Conservation (phyloP, 2,797 vertebrate species). For the Scyliorhinus canicula region DNA sequence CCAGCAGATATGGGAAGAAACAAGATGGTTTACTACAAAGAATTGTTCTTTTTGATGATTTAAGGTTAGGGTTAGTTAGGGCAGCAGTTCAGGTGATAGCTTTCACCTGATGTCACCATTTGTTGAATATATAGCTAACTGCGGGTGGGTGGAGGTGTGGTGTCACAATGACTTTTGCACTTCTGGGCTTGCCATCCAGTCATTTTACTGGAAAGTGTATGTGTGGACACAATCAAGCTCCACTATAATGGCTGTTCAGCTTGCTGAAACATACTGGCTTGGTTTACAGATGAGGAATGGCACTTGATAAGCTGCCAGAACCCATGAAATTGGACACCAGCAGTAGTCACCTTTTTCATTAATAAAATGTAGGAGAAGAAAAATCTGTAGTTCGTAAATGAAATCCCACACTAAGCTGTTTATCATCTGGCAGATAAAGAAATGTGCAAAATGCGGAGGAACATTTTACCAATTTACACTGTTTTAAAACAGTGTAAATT, state of each 20-base stretch:
- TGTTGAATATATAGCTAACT: neutral
- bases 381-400: neutral
- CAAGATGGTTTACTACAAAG: neutral
- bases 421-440: neutral
- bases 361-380: neutral
- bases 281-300: neutral
- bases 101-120: neutral
- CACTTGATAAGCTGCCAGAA: neutral
- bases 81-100: neutral
- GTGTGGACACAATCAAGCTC: neutral
- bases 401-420: neutral
- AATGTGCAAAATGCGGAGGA: slow-evolving; percentile 1
- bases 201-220: neutral
- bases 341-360: neutral
- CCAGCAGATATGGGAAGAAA: neutral
- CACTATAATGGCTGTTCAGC: neutral
- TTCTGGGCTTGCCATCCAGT: neutral
- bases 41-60: neutral
- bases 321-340: neutral
- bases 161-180: neutral
- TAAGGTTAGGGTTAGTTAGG: neutral
- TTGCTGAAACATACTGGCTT: neutral
- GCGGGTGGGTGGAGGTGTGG: too few relatives aligned
- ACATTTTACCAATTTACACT: neutral
- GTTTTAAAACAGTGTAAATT: neutral